Conservation (phyloP, 2,888 invertebrate genomes). For the Nymphalis polychloros region DNA sequence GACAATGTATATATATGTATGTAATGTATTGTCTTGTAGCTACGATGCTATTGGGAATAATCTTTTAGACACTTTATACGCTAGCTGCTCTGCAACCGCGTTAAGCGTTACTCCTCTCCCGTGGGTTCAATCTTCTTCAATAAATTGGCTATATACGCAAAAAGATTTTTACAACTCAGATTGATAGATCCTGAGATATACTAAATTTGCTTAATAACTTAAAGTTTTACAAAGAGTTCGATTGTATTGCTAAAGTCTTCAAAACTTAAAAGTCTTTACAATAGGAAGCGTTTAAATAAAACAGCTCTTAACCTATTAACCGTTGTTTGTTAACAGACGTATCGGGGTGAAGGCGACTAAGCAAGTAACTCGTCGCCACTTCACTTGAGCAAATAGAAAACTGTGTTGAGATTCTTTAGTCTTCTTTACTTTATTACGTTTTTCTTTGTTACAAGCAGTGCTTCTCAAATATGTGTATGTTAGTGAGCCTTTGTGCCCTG, state of each 20-base stretch:
- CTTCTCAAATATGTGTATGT: constrained; percentile 1
- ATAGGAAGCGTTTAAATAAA: constrained; percentile 19
- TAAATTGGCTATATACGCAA: no score
- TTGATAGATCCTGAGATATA: no score
- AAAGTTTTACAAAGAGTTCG: not conserved
- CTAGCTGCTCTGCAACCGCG: no score
- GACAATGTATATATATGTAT: no score
- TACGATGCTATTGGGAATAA: no score
- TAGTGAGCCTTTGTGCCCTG: not conserved
- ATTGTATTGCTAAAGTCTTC: not conserved
- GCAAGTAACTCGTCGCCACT: constrained; percentile 11
- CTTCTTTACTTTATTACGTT: constrained; percentile 6
- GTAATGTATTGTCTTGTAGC: no score
- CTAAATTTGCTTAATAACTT: not conserved
- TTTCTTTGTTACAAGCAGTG: constrained; percentile 12
- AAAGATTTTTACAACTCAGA: no score
- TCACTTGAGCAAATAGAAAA: constrained; percentile 9
- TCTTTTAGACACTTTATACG: no score
- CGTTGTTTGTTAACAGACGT: constrained; percentile 19
- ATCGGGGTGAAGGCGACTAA: constrained; percentile 33
- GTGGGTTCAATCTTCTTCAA: no score
- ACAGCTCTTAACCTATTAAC: constrained; percentile 32
- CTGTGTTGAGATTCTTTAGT: constrained; percentile 1
- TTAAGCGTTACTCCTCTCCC: no score
- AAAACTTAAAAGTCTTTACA: constrained; percentile 5